phyloP scores from a whole-genome alignment of 2,797 vertebrate genomes.

The Linurgus olivaceus region DNA sequence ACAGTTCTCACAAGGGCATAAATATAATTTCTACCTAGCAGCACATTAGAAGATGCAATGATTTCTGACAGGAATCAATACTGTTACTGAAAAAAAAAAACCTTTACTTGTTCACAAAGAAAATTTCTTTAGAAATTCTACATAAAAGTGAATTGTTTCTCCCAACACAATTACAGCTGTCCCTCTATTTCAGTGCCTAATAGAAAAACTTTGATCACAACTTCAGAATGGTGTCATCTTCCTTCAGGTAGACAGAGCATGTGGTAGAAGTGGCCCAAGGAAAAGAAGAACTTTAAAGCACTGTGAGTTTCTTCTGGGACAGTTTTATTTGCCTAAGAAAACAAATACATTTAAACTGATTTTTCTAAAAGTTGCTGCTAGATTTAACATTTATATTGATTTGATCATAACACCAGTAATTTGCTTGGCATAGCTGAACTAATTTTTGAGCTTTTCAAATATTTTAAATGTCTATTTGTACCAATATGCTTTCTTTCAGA shows the following conservation, averaged over 20 bases:
- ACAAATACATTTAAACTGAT: neutral
- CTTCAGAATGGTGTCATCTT: neutral
- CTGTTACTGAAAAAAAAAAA: neutral
- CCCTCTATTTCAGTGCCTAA: neutral
- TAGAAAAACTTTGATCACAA: neutral
- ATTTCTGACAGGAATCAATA: neutral
- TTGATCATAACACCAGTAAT: neutral
- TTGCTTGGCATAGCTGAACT: neutral
- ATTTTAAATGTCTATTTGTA: neutral
- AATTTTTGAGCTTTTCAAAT: neutral
- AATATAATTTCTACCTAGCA: neutral
- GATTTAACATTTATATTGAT: neutral
- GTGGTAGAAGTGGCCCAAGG: neutral
- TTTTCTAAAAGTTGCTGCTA: neutral
- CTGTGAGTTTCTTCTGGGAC: neutral
- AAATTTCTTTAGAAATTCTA: neutral
- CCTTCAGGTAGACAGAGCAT: neutral
- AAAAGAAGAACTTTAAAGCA: neutral
- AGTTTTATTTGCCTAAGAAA: neutral
- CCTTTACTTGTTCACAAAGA: neutral
- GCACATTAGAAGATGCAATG: neutral
- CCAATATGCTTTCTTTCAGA: neutral
- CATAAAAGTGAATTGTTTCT: neutral
- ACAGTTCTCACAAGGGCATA: neutral
- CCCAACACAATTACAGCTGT: neutral